A percentile compares a stretch with the other conserved stretches of the same genome.
phyloP scores from a whole-genome alignment of 1,140 invertebrate species.

The Triops longicaudatus region DNA sequence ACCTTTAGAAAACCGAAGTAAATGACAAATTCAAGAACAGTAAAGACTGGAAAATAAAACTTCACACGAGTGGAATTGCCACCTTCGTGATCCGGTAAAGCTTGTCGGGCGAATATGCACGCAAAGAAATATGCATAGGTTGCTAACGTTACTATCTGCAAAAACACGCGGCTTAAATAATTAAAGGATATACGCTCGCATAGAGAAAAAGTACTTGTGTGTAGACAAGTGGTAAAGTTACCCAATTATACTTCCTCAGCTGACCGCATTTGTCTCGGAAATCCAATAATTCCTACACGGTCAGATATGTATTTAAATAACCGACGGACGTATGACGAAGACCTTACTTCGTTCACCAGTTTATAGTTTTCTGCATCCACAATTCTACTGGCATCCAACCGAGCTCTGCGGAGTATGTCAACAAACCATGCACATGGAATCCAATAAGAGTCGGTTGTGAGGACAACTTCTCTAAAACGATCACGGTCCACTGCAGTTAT shows the following conservation, averaged over 20 bases:
- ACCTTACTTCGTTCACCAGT: not conserved
- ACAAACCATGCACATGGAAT: constrained; percentile 16
- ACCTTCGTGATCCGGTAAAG: constrained; percentile 46
- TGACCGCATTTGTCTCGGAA: constrained; percentile 59
- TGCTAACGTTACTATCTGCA: constrained; percentile 61
- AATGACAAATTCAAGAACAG: constrained; percentile 34
- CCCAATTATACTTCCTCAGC: constrained; percentile 84
- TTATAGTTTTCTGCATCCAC: not conserved
- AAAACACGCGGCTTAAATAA: not conserved
- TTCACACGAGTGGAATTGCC: constrained; percentile 50
- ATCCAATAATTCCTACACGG: constrained; percentile 52
- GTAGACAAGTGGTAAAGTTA: constrained; percentile 93
- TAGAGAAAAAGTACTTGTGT: constrained; percentile 67
- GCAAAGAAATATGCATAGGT: constrained; percentile 65
- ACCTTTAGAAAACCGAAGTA: constrained; percentile 23
- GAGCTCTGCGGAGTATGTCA: not conserved
- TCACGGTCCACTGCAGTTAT: constrained; percentile 3
- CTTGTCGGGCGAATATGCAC: constrained; percentile 58
- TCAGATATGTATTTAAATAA: not conserved
- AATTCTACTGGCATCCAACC: not conserved
- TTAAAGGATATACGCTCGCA: not conserved
- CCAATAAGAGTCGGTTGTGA: not conserved
- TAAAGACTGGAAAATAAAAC: constrained; percentile 53
- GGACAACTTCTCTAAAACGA: not conserved
- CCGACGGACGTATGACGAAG: too few relatives aligned